Evolutionary conservation across 2,888 invertebrate species (phyloP), one percentile per base, ranked within the genome.

Genomic region (Malacosoma neustria): DNA sequence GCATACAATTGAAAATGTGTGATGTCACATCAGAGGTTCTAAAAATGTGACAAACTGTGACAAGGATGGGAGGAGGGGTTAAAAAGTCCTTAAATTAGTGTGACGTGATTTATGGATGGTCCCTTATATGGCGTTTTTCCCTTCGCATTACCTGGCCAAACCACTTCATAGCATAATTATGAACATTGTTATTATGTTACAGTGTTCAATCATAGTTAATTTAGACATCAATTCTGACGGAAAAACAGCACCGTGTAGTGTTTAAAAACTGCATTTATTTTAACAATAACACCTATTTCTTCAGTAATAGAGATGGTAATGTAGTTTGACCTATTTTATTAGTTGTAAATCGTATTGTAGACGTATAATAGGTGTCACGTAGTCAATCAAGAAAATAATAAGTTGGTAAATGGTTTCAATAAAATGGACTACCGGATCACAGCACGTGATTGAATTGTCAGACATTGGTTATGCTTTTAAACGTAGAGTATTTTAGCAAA

Each of bases 321-420:
- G 22, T 22, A 22, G 5, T 22, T 22, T 22, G 22, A 22, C 22
- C 22, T 22, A 9, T 4, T 22, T 22, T 22, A 3, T 7, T 22
- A 9, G 9, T 2, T 6, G 5, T 6, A 22, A 3, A n/a, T n/a
- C 4, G 22, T 22, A 9, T 22, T 22, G 22, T 22, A 5, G 9
- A 22, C 2, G 0, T 22, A 6, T 22, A 22, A 22, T 22, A 22
- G 22, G 22, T 22, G 22, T 22, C 22, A 43, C 43, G 43, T 41
- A 43, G 29, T 33, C 43, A 30, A 43, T 43, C 33, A 37, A 1
- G 14, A 11, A 29, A 7, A 37, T 35, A 43, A 43, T 35, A 35
- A 35, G 14, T 35, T 14, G 4, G 31, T 14, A 35, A 35, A 35
- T 35, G 35, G 9, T 31, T 22, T 22, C 22, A 22, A 22, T 22